These are phyloP conservation scores for Pipistrellus nathusii DNA, from an alignment of 2,797 vertebrate species.

Conservation along the genomic window DNA sequence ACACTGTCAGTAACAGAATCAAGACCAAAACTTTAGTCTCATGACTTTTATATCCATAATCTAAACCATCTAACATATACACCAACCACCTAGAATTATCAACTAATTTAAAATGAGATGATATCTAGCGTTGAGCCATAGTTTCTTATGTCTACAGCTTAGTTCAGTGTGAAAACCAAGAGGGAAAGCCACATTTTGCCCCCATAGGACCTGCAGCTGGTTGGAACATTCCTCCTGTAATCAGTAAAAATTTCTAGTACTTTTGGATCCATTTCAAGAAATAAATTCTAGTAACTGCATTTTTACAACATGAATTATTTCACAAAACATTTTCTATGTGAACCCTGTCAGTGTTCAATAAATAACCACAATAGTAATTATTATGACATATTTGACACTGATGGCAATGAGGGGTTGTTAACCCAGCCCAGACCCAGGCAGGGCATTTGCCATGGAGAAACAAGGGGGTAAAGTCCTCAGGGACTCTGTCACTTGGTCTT, in stretches of 20 bases:
- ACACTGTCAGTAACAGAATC: neutral
- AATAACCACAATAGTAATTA: slow-evolving; percentile 69
- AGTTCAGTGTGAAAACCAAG: slow-evolving; percentile 35
- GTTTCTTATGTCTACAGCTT: neutral
- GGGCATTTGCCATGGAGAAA: neutral
- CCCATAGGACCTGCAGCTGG: neutral
- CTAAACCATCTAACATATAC: neutral
- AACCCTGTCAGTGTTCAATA: slow-evolving; percentile 64
- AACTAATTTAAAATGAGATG: slow-evolving; percentile 24
- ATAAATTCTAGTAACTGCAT: slow-evolving; percentile 74
- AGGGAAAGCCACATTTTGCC: neutral
- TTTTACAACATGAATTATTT: slow-evolving; percentile 75
- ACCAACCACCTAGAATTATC: neutral
- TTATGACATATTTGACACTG: slow-evolving; percentile 67
- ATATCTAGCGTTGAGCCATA: neutral
- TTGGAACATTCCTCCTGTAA: slow-evolving; percentile 2
- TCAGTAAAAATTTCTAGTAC: slow-evolving; percentile 45
- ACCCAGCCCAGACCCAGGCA: neutral
- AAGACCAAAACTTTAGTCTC: neutral
- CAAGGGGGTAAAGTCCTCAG: neutral
- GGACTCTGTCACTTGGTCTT: neutral
- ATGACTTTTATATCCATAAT: neutral
- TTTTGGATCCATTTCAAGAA: slow-evolving; percentile 75
- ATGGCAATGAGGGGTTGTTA: slow-evolving; percentile 49
- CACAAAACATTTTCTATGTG: slow-evolving; percentile 69